Evolutionary conservation across 2,797 vertebrate species (phyloP), one percentile per base, ranked within the genome.

Genomic region (Hyperoplus immaculatus): DNA sequence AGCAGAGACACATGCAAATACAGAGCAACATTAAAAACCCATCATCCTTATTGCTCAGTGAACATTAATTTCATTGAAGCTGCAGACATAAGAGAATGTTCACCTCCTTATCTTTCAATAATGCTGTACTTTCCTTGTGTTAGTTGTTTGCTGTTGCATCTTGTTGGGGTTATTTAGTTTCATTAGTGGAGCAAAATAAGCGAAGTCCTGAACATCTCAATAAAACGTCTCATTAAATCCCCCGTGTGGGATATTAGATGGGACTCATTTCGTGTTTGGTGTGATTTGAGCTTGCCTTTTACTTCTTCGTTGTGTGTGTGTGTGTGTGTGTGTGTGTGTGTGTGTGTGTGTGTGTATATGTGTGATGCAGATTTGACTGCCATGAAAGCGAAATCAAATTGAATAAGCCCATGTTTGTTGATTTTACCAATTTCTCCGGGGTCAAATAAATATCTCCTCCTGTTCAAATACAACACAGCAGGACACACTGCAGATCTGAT

Each of bases 11-110:
- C 38, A 65, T 53, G 75, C 59, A 86, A 86, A 89, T 66, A 79
- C 67, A 54, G 49, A 21, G 18, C 46, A 45, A 76, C 78, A 91
- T 90, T 92, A 92, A 89, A 91, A 89, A 63, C 39, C 70, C 72
- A 92, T 88, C 78, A 87, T 78, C 68, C 65, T 80, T 85, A 87
- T 89, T 85, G 81, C 81, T 73, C 39, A 54, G 36, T 53, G 54
- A 80, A 82, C 73, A 75, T 77, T 69, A 75, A 83, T 89, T 78
- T 45, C 55, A 78, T 12, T 64, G 65, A 82, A 84, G 74, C 73
- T 29, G 64, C 78, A 69, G 75, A 78, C 61, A 71, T 77, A 47
- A 78, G 45, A 70, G 51, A 75, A 82, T 87, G 43, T 81, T 78
- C 15, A 51, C 55, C 51, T 61, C 41, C 45, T 74, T 79, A 58